Evolutionary conservation across 2,797 vertebrate genomes (phyloP), one percentile per base, ranked within the genome.

Genomic region (Tragelaphus eurycerus): DNA sequence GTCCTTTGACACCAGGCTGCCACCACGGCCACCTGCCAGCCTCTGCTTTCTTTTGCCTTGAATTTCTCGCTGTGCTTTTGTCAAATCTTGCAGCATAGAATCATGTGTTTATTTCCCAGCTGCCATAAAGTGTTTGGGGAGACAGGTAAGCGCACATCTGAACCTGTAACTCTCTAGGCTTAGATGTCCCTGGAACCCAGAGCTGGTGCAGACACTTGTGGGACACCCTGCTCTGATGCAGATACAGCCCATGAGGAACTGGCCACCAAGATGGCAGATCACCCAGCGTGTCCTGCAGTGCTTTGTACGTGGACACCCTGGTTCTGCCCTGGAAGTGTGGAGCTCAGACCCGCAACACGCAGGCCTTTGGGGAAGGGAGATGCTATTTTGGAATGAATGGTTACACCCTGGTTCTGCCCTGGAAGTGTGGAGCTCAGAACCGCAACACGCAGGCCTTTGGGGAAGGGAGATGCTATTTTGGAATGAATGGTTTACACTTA

Each of bases 291-390:
- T 2, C 6, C 50, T 34, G 50, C 12, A 23, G 79, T 9, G 31
- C 78, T 54, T 54, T 54, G 50, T 34, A 13, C 50, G 4, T 25
- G 79, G 79, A 82, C 0, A 0, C 8, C 23, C 34, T 57, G 34
- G 15, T 27, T 34, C 55, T 48, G 27, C 38, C 27, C 6, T 3
- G 9, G 25, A 21, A 16, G 43, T 31, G 19, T 14, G 14, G 1
- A 0, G 8, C 46, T 7, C 21, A 64, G 43, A 67, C 31, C 60
- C 0, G 1, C 14, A 14, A 25, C 4, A 11, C 6, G 60, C 43
- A 64, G 57, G 57, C 6, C 38, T 17, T 19, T 7, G 27, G 27
- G 38, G 27, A 60, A 43, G 55, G 2, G 79, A 4, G 34, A 6
- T 4, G 5, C 55, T 19, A 38, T 38, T 27, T 59, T 90, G 76